Base-by-base conservation (phyloP, 2,113 vertebrate genomes). In the Corythoichthys haematopterus region DNA sequence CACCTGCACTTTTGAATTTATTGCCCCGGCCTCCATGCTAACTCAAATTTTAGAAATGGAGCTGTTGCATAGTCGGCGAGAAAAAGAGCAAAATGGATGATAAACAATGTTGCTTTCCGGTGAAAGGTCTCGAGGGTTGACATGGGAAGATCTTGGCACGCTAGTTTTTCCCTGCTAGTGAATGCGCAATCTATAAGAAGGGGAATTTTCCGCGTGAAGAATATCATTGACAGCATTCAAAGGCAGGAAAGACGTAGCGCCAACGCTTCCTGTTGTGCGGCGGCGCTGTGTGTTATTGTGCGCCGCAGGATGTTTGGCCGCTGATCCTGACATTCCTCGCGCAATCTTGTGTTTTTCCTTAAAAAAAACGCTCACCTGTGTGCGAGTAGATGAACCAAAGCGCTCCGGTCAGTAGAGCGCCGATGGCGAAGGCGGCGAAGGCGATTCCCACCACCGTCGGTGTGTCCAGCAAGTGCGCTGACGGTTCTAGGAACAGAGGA, bases 151-250 rank as follows among this genome's bases (percentile, higher is more conserved):
- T 84, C 84, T 85, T 90, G 87, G 80, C 86, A 89, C 84, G 78
- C 86, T 76, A 86, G 76, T 88, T 76, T 81, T 87, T 91, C 92
- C 90, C 89, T 89, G 87, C 76, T 70, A 78, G 72, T 64, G 56
- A 76, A 72, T 61, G 55, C 80, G 76, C 38, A 84, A 82, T 69
- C 66, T 72, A 82, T 74, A 55, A 6, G 57, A 75, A 65, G 68
- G 90, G 91, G 87, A 77, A 89, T 28, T 88, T 90, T 91, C 89
- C 91, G 90, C 47, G 74, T 78, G n/a, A 52, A 80, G 79, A 89
- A 81, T 82, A 86, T 80, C 7, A 60, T 71, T 69, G 80, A 82
- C 76, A 85, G 76, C 68, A 75, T 71, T 88, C 75, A 90, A 88
- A 88, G 82, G 76, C 84, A 84, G 88, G 87, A 89, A 89, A 87